These are phyloP conservation scores for Phainopepla nitens DNA, from an alignment of 2,113 vertebrate genomes.

Conservation along the genomic window DNA sequence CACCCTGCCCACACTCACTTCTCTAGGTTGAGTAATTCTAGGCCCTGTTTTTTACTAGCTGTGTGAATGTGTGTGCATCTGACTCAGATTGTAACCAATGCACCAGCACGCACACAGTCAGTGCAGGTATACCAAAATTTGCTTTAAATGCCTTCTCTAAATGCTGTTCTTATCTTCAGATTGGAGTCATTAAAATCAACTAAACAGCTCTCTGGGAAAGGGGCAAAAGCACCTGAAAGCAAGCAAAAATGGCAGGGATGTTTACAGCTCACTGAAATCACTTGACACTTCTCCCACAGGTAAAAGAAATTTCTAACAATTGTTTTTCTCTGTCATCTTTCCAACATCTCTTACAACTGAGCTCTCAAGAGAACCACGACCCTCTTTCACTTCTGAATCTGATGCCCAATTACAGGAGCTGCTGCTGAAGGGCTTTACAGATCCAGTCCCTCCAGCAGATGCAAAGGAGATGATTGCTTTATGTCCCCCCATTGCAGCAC, in stretches of 20 bases:
- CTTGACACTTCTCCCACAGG: neutral
- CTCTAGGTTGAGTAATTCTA: neutral
- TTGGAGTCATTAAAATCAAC: neutral
- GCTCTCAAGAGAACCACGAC: neutral
- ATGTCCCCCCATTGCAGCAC: neutral
- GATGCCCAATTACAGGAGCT: neutral
- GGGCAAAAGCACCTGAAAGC: neutral
- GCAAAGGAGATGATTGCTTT: neutral
- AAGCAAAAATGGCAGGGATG: neutral
- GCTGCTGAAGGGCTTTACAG: neutral
- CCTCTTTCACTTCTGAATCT: neutral
- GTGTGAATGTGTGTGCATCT: neutral
- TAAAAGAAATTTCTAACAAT: conserved; percentile 9
- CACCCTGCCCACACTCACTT: neutral
- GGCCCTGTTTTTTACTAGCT: neutral
- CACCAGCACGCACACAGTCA: neutral
- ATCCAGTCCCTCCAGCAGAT: neutral
- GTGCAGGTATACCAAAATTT: neutral
- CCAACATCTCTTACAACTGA: neutral
- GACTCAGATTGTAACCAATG: neutral
- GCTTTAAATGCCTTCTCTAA: conserved; percentile 2
- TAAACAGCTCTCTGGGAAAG: neutral
- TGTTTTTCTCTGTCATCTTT: conserved; percentile 13
- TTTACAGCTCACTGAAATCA: neutral
- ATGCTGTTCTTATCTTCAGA: neutral